phyloP scores from a whole-genome alignment of 2,113 vertebrate genomes.

The Phaethon lepturus region DNA sequence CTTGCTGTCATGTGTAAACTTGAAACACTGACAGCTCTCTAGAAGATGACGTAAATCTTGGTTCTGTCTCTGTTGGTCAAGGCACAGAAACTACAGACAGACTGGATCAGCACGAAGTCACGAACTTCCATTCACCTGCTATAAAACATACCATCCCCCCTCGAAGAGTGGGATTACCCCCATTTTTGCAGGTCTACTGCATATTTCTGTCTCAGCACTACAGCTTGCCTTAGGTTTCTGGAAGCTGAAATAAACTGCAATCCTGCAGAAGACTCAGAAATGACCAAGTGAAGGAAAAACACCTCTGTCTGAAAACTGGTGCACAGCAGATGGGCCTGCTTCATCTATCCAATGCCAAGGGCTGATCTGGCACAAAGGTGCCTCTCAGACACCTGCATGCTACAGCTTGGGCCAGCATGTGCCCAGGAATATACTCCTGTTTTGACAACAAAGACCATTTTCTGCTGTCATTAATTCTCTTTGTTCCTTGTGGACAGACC shows the following conservation, averaged over 20 bases:
- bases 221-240: background rate
- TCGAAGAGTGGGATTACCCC: background rate
- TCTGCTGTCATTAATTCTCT: background rate
- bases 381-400: background rate
- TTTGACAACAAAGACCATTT: background rate
- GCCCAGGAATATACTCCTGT: background rate
- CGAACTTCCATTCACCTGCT: background rate
- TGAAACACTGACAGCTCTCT: background rate
- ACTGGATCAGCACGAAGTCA: background rate
- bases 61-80: background rate
- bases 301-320: background rate
- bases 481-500: background rate
- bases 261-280: background rate
- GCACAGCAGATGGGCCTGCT: background rate
- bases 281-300: background rate
- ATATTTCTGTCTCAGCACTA: background rate
- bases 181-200: background rate
- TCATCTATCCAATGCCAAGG: background rate
- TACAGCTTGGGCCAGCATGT: background rate
- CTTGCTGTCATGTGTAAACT: background rate
- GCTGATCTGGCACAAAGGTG: background rate
- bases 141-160: background rate
- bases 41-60: background rate
- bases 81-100: background rate
- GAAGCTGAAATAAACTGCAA: background rate